These are phyloP conservation scores for Porites evermanni DNA, from an alignment of 92 coral and sea anemone genomes.

Conservation along the genomic window DNA sequence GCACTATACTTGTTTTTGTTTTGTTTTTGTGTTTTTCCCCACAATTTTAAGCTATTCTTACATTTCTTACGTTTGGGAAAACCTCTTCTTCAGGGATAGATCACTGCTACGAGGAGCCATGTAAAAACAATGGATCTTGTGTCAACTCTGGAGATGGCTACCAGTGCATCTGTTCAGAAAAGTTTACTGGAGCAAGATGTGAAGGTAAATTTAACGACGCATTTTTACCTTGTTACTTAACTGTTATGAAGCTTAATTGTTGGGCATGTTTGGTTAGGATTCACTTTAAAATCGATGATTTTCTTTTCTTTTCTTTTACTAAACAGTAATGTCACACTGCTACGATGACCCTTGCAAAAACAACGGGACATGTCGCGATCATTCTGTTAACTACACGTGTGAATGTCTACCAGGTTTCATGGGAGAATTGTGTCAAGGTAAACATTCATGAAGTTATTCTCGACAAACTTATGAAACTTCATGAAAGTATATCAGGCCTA, in stretches of 20 bases:
- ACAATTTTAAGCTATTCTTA: too few species aligned
- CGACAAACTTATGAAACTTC: too few species aligned
- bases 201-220: background rate
- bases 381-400: background rate
- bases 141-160: background rate
- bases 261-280: too few species aligned
- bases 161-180: background rate
- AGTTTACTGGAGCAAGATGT: conserved; percentile 6
- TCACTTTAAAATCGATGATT: too few species aligned
- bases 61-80: too few species aligned
- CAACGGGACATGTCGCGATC: background rate
- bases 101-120: conserved; percentile 13
- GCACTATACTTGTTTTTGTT: background rate
- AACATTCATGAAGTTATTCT: too few species aligned
- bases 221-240: too few species aligned
- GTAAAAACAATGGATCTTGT: conserved; percentile 18
- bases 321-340: background rate
- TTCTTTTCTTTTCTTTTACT: too few species aligned
- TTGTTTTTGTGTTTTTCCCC: too few species aligned
- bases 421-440: too few species aligned
- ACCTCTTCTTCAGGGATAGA: background rate
- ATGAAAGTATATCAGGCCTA: too few species aligned
- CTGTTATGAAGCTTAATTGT: too few species aligned
- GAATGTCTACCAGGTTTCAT: background rate
- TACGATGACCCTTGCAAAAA: background rate